A percentile compares a stretch with the other conserved stretches of the same genome.
These are phyloP conservation scores for Caenorhabditis imperialis DNA, from an alignment of 2,888 invertebrate species.

Conservation along the genomic window DNA sequence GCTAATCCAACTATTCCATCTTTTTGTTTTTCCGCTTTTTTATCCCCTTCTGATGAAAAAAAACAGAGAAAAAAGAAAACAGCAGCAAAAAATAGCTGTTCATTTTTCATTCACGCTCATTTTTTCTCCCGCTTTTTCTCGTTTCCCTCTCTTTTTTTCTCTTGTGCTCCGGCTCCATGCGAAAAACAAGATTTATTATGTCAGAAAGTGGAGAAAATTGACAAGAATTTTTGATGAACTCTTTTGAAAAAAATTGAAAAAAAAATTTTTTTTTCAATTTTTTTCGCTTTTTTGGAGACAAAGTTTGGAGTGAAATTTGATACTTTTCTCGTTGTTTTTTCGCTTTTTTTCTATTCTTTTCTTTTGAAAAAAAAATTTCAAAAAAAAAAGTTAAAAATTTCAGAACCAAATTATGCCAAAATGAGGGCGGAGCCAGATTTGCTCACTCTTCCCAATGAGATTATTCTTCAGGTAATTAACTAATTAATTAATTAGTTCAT, in stretches of 20 bases:
- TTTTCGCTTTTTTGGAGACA: too few relatives aligned
- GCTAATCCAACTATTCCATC: too few relatives aligned
- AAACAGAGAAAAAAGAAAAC: too few relatives aligned
- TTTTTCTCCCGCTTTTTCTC: not conserved
- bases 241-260: too few relatives aligned
- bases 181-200: constrained; percentile 23
- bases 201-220: constrained; percentile 5
- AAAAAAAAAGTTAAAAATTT: not conserved
- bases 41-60: too few relatives aligned
- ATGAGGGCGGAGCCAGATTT: constrained; percentile 14
- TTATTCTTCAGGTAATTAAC: constrained; percentile 27
- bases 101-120: not conserved
- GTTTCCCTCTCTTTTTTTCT: not conserved
- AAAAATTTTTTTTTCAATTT: too few relatives aligned
- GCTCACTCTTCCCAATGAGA: constrained; percentile 37
- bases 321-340: too few relatives aligned
- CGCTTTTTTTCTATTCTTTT: not conserved
- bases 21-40: too few relatives aligned
- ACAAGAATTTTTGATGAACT: too few relatives aligned
- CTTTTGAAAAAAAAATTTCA: constrained; percentile 1
- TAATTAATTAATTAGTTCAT: not conserved
- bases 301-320: too few relatives aligned
- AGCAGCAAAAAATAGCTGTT: too few relatives aligned
- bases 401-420: constrained; percentile 12
- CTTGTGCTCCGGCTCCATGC: not conserved